These are phyloP conservation scores for Bellardia bayeri DNA, from an alignment of 2,888 invertebrate genomes.

Conservation along the genomic window DNA sequence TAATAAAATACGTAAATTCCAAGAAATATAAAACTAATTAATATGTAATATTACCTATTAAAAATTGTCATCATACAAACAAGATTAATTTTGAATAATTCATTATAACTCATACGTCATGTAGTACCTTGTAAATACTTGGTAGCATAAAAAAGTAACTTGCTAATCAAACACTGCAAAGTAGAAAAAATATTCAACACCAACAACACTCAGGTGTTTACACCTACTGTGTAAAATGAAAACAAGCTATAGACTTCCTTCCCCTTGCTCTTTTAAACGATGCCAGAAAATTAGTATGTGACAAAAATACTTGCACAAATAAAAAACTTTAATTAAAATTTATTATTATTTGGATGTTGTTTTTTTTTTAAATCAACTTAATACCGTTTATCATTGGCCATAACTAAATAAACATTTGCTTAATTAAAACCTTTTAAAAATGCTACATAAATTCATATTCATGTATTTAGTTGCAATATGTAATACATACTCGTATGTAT, in stretches of 20 bases:
- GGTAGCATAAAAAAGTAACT: constrained; percentile 7
- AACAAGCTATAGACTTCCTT: neutral
- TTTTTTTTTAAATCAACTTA: neutral
- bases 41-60: neutral
- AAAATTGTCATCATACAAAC: neutral
- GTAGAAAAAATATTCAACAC: neutral
- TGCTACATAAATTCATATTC: constrained; percentile 3
- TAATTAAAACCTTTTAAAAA: constrained; percentile 13
- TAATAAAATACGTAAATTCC: neutral
- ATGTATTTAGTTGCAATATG: neutral
- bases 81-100: constrained; percentile 40
- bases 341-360: no score
- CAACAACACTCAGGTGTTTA: neutral
- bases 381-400: neutral
- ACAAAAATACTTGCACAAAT: no score
- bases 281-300: neutral
- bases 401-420: neutral
- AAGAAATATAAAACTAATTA: neutral
- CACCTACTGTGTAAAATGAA: neutral
- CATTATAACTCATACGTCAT: constrained; percentile 45
- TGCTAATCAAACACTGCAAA: constrained; percentile 5
- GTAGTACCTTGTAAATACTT: constrained; percentile 36
- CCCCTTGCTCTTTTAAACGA: neutral
- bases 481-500: no score
- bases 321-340: no score